Evolutionary conservation across 2,113 vertebrate species (phyloP).

Genomic region (Balaeniceps rex): DNA sequence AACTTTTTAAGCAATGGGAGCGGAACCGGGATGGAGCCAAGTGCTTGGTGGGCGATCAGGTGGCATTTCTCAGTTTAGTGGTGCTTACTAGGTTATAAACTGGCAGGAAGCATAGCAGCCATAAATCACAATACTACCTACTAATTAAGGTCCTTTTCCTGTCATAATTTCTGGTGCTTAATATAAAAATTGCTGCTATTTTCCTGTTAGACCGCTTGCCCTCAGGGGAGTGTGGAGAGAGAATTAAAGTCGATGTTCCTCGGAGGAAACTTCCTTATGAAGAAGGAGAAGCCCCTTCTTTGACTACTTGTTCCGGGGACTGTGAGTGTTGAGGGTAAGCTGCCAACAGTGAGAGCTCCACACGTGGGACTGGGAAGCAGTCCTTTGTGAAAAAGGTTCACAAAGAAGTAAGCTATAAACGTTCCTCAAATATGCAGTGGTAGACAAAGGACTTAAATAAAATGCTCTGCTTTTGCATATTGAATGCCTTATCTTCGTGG

Average conservation of each 20-base stretch:
- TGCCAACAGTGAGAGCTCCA: accelerated
- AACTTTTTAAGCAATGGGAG: neutral
- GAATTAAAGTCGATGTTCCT: neutral
- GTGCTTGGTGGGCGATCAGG: neutral
- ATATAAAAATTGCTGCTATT: neutral
- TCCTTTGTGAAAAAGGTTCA: neutral
- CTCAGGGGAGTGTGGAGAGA: neutral
- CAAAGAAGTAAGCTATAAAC: neutral
- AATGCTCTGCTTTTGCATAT: neutral
- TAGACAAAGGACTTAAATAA: neutral
- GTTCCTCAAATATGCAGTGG: neutral
- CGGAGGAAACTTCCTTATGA: neutral
- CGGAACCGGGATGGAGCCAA: neutral
- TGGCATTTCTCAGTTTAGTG: neutral
- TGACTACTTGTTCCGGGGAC: neutral
- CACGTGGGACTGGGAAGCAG: neutral
- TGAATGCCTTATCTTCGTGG: neutral
- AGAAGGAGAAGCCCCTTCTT: neutral
- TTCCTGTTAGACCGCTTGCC: neutral
- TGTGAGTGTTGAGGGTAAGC: neutral
- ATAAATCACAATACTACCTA: neutral
- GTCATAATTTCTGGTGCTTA: neutral
- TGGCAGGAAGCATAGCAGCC: neutral
- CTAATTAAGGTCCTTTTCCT: neutral
- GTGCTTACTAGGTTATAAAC: neutral